Evolutionary conservation across 2,888 invertebrate genomes (phyloP).

Genomic region (Onthophagus sagittarius): DNA sequence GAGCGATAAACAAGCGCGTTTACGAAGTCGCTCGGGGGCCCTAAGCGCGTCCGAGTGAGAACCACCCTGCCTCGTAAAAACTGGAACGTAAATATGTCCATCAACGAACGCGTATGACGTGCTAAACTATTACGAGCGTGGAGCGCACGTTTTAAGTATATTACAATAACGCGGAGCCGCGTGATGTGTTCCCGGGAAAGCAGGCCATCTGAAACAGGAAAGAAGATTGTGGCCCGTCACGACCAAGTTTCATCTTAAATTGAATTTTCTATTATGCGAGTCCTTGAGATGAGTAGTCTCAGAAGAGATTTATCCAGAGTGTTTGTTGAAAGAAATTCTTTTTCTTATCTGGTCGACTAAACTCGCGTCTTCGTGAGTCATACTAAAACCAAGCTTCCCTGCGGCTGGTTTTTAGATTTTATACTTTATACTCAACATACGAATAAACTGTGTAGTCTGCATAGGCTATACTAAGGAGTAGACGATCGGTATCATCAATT

Average conservation of each 20-base stretch:
- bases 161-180: not conserved
- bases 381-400: not conserved
- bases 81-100: constrained; percentile 21
- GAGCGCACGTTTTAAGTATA: not conserved
- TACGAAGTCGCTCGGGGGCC: not conserved
- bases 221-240: not conserved
- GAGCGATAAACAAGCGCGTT: not conserved
- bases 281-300: not conserved
- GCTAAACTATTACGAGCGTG: not conserved
- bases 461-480: no score
- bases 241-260: not conserved
- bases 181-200: not conserved
- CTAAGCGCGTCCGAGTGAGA: not conserved
- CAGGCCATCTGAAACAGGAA: not conserved
- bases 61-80: constrained; percentile 17
- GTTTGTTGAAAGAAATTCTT: not conserved
- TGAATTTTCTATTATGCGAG: not conserved
- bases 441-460: not conserved
- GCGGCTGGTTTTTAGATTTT: no score
- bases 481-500: no score
- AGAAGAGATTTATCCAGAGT: not conserved
- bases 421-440: not conserved
- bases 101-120: not conserved
- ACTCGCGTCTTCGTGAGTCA: not conserved
- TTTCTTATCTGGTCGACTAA: not conserved